phyloP scores from a whole-genome alignment of 2,797 vertebrate genomes.

The Falco biarmicus region DNA sequence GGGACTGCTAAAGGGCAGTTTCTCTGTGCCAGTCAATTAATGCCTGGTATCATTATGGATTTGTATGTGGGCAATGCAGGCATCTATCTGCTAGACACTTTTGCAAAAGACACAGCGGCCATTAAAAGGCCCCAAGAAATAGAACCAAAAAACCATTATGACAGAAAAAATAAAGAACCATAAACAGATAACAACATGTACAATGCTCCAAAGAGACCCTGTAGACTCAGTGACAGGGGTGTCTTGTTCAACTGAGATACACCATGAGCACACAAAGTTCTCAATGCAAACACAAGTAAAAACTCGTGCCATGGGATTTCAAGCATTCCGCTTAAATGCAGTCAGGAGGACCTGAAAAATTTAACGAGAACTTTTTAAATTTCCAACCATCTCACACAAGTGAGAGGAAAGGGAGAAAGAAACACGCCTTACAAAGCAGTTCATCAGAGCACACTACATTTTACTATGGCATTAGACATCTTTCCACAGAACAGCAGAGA shows the following conservation, averaged over 20 bases:
- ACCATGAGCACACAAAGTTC: not conserved
- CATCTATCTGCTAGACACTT: not conserved
- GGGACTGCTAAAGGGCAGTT: not conserved
- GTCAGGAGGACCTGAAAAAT: not conserved
- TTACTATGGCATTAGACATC: not conserved
- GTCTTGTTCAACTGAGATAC: not conserved
- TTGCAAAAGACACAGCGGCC: not conserved
- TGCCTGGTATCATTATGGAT: not conserved
- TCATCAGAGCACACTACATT: not conserved
- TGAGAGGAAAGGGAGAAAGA: not conserved
- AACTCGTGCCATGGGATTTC: not conserved
- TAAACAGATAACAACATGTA: not conserved
- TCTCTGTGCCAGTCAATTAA: not conserved
- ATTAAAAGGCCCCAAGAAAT: not conserved
- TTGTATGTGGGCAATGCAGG: not conserved
- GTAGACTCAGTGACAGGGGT: not conserved
- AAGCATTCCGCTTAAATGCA: not conserved
- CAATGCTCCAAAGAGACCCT: not conserved
- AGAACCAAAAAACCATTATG: rapidly evolving
- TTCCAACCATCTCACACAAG: not conserved
- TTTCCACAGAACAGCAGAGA: not conserved
- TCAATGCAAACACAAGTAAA: not conserved
- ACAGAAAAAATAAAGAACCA: not conserved
- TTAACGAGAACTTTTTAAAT: not conserved
- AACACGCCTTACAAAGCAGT: not conserved